Base-by-base conservation (phyloP, 1,140 invertebrate genomes). In the Eulimnadia texana region DNA sequence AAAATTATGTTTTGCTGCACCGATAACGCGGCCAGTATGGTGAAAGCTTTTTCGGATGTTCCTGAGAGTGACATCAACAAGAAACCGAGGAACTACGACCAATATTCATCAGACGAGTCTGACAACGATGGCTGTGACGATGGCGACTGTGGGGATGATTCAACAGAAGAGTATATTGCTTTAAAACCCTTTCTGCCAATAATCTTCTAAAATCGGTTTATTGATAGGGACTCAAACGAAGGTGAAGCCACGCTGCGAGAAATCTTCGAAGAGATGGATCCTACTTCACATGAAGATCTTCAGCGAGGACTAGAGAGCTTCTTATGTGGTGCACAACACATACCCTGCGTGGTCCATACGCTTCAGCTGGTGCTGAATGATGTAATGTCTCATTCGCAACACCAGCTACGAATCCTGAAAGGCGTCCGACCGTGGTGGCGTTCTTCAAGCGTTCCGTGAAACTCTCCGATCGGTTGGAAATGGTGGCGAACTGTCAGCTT, bases 41-140 rank as follows among this genome's bases (percentile, higher is more conserved):
- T 57, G 20, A 57, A 57, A 20, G 54, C 54, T 23, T 57, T 57
- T 25, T n/a, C n/a, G 29, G 24, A 3, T 57, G n/a, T 57, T 57
- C 6, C 33, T 6, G 33, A 42, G 6, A 16, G 33, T 9, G 33
- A 42, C 6, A 16, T 9, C 33, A 42, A 42, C 16, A 6, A 6
- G 33, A 42, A 42, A 42, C 6, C 33, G 33, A 42, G 6, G 33
- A 42, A 42, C n/a, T n/a, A n/a, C n/a, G 33, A 42, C 33, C 6
- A 42, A 42, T 16, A 6, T 42, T 16, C 33, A 42, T 42, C n/a
- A n/a, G n/a, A n/a, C n/a, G 33, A 42, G 16, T 16, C 16, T 9
- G 33, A 42, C 33, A 42, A 16, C 33, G 33, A 42, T 42, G 33
- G 16, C 33, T 6, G 16, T 16, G 33, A 42, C 16, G 33, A 42